These are phyloP conservation scores for Apus apus DNA, from an alignment of 2,113 vertebrate genomes.

Conservation along the genomic window DNA sequence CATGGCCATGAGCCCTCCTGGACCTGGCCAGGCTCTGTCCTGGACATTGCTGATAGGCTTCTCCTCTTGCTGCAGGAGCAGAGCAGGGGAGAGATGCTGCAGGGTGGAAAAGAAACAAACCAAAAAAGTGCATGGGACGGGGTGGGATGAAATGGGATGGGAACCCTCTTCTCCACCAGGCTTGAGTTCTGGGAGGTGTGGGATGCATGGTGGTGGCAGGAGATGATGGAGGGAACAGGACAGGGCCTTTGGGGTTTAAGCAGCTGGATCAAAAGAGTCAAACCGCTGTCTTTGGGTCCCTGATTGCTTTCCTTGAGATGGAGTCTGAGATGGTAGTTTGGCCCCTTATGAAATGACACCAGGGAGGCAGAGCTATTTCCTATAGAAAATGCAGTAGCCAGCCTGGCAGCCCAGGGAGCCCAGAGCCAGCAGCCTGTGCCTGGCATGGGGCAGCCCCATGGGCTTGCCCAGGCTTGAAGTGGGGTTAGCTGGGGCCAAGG, in stretches of 20 bases:
- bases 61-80: background rate
- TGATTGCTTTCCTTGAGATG: background rate
- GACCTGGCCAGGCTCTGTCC: background rate
- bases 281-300: background rate
- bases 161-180: background rate
- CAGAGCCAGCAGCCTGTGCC: background rate
- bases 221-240: fast-evolving
- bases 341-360: background rate
- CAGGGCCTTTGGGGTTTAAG: background rate
- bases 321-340: background rate
- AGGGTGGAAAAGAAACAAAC: background rate
- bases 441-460: background rate
- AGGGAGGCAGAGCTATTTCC: background rate
- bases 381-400: background rate
- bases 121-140: background rate
- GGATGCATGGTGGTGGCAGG: background rate
- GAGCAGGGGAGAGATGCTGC: background rate
- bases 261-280: background rate
- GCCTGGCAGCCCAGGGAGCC: background rate
- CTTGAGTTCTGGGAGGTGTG: background rate
- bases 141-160: background rate
- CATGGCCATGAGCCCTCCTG: fast-evolving
- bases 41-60: background rate
- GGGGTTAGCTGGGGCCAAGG: background rate
- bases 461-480: background rate